Conservation (phyloP, 2,113 vertebrate genomes). For the Ammodytes dubius region DNA sequence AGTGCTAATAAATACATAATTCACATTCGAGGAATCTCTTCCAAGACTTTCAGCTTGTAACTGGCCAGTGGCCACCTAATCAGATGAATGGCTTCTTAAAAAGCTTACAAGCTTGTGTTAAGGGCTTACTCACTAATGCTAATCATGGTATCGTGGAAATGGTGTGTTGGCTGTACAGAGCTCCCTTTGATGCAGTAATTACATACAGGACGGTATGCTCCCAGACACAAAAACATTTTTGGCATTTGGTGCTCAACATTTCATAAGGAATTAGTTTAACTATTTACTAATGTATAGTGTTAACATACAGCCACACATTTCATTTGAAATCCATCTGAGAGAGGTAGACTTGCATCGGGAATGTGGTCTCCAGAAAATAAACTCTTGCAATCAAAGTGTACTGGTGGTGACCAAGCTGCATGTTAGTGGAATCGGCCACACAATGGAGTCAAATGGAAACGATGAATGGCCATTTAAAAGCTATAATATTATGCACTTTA, state of each 20-base stretch:
- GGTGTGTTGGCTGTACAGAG: conserved; percentile 54
- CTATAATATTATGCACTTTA: background rate
- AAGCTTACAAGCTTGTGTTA: conserved; percentile 57
- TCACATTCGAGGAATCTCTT: conserved; percentile 6
- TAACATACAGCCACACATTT: conserved; percentile 42
- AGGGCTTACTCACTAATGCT: conserved; percentile 56
- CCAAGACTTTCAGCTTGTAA: conserved; percentile 26
- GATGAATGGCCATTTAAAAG: background rate
- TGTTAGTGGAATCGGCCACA: background rate
- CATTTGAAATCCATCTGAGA: conserved; percentile 34
- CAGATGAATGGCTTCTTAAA: conserved; percentile 67
- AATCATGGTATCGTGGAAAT: conserved; percentile 37
- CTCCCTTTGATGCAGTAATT: conserved; percentile 67
- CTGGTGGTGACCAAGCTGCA: background rate
- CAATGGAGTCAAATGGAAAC: conserved; percentile 1
- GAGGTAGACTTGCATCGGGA: conserved; percentile 23
- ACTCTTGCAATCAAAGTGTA: conserved; percentile 1
- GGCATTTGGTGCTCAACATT: conserved; percentile 58
- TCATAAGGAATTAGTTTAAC: conserved; percentile 34
- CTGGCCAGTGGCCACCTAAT: conserved; percentile 60
- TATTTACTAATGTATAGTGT: conserved; percentile 16
- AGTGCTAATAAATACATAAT: conserved; percentile 15
- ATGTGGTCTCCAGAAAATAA: conserved; percentile 21
- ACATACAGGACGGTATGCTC: conserved; percentile 46
- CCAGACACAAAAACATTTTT: conserved; percentile 60